These are phyloP conservation scores for Steatornis caripensis DNA, from an alignment of 2,113 vertebrate genomes.

Conservation along the genomic window DNA sequence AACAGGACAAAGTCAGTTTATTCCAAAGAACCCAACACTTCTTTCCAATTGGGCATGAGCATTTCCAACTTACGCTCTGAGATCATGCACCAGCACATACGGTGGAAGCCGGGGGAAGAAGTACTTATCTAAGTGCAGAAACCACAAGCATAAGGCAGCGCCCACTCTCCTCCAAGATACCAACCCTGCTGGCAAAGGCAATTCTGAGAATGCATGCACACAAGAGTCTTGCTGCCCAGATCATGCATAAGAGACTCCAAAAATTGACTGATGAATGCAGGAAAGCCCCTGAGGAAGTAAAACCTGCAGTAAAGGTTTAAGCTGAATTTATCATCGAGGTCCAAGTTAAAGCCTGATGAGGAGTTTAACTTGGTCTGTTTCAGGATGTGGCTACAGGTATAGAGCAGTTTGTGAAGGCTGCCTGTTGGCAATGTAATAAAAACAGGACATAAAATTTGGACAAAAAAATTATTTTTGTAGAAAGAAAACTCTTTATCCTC, in stretches of 20 bases:
- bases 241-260: background rate
- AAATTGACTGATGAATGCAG: background rate
- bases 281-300: background rate
- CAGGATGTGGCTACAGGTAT: background rate
- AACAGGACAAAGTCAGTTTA: background rate
- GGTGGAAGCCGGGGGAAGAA: fast-evolving
- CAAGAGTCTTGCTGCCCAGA: background rate
- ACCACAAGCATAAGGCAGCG: background rate
- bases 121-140: background rate
- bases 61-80: background rate
- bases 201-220: background rate
- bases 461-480: background rate
- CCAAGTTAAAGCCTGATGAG: background rate
- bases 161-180: background rate
- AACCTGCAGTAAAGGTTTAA: background rate
- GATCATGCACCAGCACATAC: fast-evolving
- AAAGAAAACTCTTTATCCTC: background rate
- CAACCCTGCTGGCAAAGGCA: background rate
- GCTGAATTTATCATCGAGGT: background rate
- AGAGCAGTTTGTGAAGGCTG: background rate
- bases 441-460: background rate
- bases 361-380: background rate
- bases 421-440: background rate
- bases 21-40: background rate
- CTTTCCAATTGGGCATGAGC: fast-evolving